Evolutionary conservation across 37 sponge, comb jelly and placozoan species (phyloP).

Genomic region (Bolinopsis microptera): DNA sequence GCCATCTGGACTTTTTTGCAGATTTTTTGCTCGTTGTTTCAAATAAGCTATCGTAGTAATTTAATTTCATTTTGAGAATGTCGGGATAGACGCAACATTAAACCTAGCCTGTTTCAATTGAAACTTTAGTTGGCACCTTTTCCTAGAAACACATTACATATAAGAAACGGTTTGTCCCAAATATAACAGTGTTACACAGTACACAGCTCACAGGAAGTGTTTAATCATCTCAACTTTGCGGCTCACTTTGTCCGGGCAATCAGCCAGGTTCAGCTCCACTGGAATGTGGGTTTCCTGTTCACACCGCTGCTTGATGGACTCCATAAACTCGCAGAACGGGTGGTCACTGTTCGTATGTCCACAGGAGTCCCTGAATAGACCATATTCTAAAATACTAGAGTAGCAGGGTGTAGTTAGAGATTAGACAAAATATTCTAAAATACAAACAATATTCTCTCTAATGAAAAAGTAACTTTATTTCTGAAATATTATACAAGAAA

Average conservation of each 20-base stretch:
- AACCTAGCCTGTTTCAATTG: no score
- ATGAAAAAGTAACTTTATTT: not conserved
- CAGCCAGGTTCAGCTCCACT: not conserved
- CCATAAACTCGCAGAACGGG: slow-evolving; percentile 58
- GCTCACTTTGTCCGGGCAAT: slow-evolving; percentile 4
- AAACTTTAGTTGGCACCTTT: no score
- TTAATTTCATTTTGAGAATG: no score
- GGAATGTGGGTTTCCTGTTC: slow-evolving; percentile 63
- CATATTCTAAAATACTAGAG: not conserved
- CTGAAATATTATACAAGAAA: no score
- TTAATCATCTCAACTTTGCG: slow-evolving; percentile 40
- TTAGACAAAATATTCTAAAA: not conserved
- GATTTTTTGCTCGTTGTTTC: no score
- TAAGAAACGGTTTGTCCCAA: no score
- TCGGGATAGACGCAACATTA: no score
- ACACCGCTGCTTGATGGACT: slow-evolving; percentile 57
- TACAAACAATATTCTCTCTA: not conserved
- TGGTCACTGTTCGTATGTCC: slow-evolving; percentile 39
- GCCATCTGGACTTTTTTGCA: no score
- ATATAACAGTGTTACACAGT: no score
- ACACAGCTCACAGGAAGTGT: slow-evolving; percentile 4
- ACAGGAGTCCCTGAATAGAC: slow-evolving; percentile 39
- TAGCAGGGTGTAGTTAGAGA: not conserved
- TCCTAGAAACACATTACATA: no score
- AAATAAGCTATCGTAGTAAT: no score